These are phyloP conservation scores for Mirounga angustirostris DNA, from an alignment of 2,113 vertebrate species.

Conservation along the genomic window DNA sequence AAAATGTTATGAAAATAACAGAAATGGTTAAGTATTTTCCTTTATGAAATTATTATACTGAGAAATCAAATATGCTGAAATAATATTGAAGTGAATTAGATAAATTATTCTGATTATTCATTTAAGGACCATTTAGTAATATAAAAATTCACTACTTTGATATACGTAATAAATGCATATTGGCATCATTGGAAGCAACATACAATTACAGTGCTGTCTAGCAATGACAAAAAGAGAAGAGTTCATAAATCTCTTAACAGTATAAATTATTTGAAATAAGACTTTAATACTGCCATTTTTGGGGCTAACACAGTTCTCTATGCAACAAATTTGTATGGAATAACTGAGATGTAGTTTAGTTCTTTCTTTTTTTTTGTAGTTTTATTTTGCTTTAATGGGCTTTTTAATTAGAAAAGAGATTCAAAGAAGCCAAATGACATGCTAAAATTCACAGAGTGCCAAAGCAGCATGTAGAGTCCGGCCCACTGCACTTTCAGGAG, in stretches of 20 bases:
- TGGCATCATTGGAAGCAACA: background rate
- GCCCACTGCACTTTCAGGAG: background rate
- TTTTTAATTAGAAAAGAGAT: background rate
- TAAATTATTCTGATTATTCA: constrained; percentile 49
- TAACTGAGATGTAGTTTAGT: background rate
- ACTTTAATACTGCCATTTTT: background rate
- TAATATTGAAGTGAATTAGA: background rate
- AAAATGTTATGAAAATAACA: background rate
- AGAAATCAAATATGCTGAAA: constrained; percentile 44
- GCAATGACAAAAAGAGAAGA: constrained; percentile 2
- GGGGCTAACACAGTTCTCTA: background rate
- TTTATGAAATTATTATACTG: background rate
- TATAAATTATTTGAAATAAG: background rate
- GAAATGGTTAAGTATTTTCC: constrained; percentile 16
- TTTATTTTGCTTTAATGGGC: background rate
- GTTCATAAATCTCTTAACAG: background rate
- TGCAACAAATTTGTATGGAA: background rate
- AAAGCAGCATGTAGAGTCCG: no score
- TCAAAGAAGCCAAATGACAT: background rate
- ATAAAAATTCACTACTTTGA: background rate
- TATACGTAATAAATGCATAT: constrained; percentile 2
- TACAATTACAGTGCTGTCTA: background rate
- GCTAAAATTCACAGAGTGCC: background rate
- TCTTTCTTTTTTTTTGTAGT: background rate
- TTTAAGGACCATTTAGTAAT: background rate